Percentiles rank a stretch among this genome's conserved stretches.
Evolutionary conservation across 2,888 invertebrate species (phyloP).

Genomic region (Idaea straminata): DNA sequence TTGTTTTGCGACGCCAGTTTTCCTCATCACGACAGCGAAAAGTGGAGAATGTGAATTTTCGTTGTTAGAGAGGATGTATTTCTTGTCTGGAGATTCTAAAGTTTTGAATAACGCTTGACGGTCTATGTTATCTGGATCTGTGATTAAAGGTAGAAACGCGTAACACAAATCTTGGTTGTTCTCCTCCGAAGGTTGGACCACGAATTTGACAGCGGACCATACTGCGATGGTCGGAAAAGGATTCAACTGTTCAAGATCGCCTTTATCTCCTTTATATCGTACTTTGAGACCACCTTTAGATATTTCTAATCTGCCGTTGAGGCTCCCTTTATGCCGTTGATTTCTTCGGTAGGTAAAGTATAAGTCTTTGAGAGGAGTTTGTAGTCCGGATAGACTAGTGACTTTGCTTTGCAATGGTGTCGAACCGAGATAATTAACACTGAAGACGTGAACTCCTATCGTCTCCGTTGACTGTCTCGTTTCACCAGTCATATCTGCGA

Average conservation of each 20-base stretch:
- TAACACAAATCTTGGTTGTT: constrained; percentile 79
- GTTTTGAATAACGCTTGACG: constrained; percentile 84
- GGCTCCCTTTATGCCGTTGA: constrained; percentile 69
- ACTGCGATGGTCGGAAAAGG: constrained; percentile 95
- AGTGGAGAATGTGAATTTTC: constrained; percentile 88
- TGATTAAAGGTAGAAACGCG: constrained; percentile 91
- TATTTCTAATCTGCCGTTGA: constrained; percentile 83
- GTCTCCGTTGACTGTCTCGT: constrained; percentile 70
- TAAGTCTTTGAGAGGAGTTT: constrained; percentile 87
- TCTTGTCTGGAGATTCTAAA: constrained; percentile 76
- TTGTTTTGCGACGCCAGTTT: constrained; percentile 87
- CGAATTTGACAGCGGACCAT: constrained; percentile 95
- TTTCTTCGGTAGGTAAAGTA: constrained; percentile 83
- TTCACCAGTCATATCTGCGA: constrained; percentile 85
- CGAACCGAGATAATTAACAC: constrained; percentile 91
- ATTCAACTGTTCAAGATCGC: constrained; percentile 84
- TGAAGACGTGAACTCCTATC: constrained; percentile 81
- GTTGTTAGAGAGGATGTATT: constrained; percentile 79
- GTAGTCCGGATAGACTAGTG: constrained; percentile 90
- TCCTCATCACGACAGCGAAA: constrained; percentile 94
- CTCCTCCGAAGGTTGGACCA: constrained; percentile 82
- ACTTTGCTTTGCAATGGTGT: constrained; percentile 88
- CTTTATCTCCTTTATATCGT: constrained; percentile 82
- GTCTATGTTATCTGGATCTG: constrained; percentile 89
- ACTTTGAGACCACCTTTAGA: constrained; percentile 86